Evolutionary conservation across 2,888 invertebrate genomes (phyloP).

Genomic region (Polydrusus tereticollis): DNA sequence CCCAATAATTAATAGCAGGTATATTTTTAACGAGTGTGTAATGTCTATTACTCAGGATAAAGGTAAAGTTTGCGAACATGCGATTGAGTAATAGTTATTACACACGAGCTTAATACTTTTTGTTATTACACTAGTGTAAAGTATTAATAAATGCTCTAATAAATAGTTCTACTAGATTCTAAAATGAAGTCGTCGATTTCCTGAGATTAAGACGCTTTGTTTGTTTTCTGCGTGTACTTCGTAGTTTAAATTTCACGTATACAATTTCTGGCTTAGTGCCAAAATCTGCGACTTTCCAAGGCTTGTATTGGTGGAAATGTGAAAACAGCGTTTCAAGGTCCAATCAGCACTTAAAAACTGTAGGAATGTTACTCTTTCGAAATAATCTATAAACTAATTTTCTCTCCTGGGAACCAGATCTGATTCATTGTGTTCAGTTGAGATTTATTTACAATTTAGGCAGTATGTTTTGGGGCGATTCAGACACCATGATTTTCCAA

Average conservation of each 20-base stretch:
- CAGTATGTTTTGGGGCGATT: background rate
- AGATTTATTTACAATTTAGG: background rate
- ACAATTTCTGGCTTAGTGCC: constrained; percentile 33
- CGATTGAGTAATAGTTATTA: no score
- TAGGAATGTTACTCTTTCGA: constrained; percentile 10
- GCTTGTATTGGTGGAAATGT: constrained; percentile 39
- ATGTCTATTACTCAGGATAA: no score
- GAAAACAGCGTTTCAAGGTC: constrained; percentile 33
- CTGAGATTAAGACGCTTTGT: background rate
- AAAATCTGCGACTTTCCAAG: constrained; percentile 31
- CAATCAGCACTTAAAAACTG: constrained; percentile 10
- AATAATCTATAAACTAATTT: constrained; percentile 6
- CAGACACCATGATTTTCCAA: no score
- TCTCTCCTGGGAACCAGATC: background rate
- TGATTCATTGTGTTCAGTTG: background rate
- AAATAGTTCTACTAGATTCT: background rate
- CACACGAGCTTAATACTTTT: no score
- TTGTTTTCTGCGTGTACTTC: background rate
- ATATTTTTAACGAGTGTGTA: no score
- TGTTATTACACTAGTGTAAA: no score
- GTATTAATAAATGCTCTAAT: no score
- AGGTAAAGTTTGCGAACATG: no score
- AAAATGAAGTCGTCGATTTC: background rate
- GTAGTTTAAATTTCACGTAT: constrained; percentile 3
- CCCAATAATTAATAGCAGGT: no score